These are phyloP conservation scores for Agrochola lychnidis DNA, from an alignment of 2,888 invertebrate species.

Conservation along the genomic window DNA sequence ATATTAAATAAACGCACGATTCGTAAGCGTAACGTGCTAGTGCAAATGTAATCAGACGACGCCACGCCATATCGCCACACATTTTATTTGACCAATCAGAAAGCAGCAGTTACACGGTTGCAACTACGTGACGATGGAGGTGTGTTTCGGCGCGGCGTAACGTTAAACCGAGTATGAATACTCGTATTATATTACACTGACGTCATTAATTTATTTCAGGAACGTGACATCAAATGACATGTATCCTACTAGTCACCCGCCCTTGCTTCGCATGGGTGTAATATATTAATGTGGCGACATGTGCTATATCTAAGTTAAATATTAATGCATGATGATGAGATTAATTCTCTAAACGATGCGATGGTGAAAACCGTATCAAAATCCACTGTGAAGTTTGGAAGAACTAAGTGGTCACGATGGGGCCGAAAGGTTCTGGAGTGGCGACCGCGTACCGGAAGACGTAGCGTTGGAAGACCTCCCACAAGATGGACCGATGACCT, in stretches of 20 bases:
- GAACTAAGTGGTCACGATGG: too few relatives aligned
- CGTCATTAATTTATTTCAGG: constrained; percentile 31
- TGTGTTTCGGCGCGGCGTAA: constrained; percentile 40
- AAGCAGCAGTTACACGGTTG: not conserved
- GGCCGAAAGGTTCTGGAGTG: too few relatives aligned
- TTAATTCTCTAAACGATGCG: not conserved
- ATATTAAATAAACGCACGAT: not conserved
- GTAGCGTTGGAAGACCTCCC: too few relatives aligned
- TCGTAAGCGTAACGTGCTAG: constrained; percentile 2
- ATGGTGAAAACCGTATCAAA: too few relatives aligned
- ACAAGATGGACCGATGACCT: too few relatives aligned
- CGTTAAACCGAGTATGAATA: constrained; percentile 16
- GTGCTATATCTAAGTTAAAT: not conserved
- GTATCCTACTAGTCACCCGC: not conserved
- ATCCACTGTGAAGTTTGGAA: too few relatives aligned
- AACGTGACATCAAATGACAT: not conserved
- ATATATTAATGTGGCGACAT: not conserved
- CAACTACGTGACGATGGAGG: constrained; percentile 34
- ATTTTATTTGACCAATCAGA: constrained; percentile 49
- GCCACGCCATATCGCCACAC: constrained; percentile 52
- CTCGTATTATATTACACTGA: constrained; percentile 25
- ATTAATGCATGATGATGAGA: not conserved
- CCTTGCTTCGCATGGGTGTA: not conserved
- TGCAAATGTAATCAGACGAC: constrained; percentile 35
- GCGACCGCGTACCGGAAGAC: too few relatives aligned